A percentile compares a stretch with the other conserved stretches of the same genome.
Evolutionary conservation across 2,113 vertebrate species (phyloP).

Genomic region (Rhinolophus ferrumequinum): DNA sequence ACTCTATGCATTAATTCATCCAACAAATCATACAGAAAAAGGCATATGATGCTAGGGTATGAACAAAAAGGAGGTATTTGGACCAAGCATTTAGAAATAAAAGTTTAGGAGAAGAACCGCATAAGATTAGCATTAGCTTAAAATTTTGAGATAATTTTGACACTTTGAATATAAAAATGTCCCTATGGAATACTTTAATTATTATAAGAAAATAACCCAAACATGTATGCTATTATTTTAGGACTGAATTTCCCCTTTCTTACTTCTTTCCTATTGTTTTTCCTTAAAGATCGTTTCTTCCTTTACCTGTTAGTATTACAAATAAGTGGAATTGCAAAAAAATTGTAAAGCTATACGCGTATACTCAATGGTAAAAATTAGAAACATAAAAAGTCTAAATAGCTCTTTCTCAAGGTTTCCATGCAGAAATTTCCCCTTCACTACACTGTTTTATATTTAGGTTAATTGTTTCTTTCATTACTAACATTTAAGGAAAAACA

Average conservation of each 20-base stretch:
- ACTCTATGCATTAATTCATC: neutral
- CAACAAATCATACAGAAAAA: neutral
- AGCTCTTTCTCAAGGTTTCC: conserved; percentile 37
- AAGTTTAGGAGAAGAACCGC: neutral
- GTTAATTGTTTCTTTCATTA: conserved; percentile 69
- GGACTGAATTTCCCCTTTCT: neutral
- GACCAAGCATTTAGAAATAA: neutral
- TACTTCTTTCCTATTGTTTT: neutral
- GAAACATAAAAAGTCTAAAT: conserved; percentile 46
- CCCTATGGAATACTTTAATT: neutral
- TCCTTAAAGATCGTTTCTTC: neutral
- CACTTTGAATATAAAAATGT: conserved; percentile 9
- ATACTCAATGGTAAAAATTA: conserved; percentile 36
- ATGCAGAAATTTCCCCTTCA: conserved; percentile 24
- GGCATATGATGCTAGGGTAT: neutral
- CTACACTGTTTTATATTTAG: conserved; percentile 24
- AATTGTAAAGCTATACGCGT: neutral
- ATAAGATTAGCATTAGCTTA: neutral
- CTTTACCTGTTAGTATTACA: conserved; percentile 35
- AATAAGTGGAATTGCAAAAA: conserved; percentile 5
- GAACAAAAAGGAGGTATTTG: neutral
- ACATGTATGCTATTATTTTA: neutral
- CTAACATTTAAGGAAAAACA: conserved; percentile 10
- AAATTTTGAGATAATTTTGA: neutral
- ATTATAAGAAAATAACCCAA: neutral